Evolutionary conservation across 2,888 invertebrate genomes (phyloP).

Genomic region (Polydrusus cervinus): DNA sequence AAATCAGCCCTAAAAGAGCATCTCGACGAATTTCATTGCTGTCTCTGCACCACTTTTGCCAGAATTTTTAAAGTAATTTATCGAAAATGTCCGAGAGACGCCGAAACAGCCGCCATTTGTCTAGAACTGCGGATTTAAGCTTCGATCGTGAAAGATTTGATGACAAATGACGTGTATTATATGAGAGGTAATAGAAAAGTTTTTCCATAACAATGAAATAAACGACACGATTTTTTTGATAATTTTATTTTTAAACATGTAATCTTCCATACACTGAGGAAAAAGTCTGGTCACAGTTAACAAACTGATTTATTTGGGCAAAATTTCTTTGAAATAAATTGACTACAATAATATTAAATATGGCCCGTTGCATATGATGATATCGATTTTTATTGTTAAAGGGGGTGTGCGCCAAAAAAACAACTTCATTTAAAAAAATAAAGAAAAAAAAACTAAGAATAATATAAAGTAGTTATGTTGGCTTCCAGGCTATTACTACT

Average conservation of each 20-base stretch:
- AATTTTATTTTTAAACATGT: not conserved
- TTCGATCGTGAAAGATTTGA: not conserved
- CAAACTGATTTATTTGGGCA: no score
- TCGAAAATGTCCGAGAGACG: slow-evolving; percentile 35
- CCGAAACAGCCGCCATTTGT: slow-evolving; percentile 31
- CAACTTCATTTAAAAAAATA: no score
- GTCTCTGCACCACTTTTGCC: slow-evolving; percentile 32
- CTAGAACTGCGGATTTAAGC: slow-evolving; percentile 14
- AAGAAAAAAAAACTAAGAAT: no score
- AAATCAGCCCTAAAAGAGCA: slow-evolving; percentile 34
- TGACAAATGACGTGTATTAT: not conserved
- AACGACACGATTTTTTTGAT: not conserved
- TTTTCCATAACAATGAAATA: not conserved
- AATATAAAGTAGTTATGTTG: no score
- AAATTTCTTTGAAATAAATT: no score
- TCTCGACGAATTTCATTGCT: slow-evolving; percentile 32
- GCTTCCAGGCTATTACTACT: no score
- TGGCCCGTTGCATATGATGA: no score
- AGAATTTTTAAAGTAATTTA: slow-evolving; percentile 28
- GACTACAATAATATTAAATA: no score
- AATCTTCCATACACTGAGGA: no score
- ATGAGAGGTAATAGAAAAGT: not conserved
- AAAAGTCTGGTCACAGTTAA: no score
- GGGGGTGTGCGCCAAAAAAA: no score
- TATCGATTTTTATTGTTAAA: no score